Base-by-base conservation (phyloP, 2,888 invertebrate genomes). In the Habrosyne pyritoides region DNA sequence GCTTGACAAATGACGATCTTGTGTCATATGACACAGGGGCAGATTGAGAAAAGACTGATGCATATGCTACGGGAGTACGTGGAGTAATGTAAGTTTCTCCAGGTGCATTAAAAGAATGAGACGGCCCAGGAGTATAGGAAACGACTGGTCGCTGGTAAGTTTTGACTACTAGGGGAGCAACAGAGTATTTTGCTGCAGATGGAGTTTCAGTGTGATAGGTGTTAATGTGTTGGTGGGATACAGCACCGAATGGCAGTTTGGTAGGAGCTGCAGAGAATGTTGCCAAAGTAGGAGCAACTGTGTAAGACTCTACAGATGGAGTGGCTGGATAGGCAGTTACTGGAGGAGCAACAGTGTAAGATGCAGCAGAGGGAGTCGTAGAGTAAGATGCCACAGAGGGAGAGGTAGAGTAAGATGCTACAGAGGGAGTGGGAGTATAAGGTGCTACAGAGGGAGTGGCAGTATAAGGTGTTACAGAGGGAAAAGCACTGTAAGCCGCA, bases 381-480 rank as follows among this genome's bases (percentile, higher is more conserved):
- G 49, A 28, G 14, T 10, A 28, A 28, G 26, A 28, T 10, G 2
- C 18, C 10, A 10, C 28, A 10, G 18, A 24, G 2, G 48, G 49
- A 49, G n/a, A 8, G 4, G 28, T 2, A 1, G 28, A 10, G 4
- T 26, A 49, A 5, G 14, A 49, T 10, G 28, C 49, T 7, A 28
- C 18, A 7, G 28, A 26, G 0, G 49, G 49, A 6, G 49, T 6
- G 0, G 47, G 6, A 22, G 47, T 36, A 12, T 60, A 22, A 54
- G 60, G 60, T 18, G 72, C 64, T 57, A 69, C 71, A 47, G 69
- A 61, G 12, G 71, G 60, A 22, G 67, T 58, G 33, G 64, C 56
- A 10, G 66, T 60, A 18, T 61, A 55, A 47, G 61, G 61, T 10
- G 64, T 56, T 10, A 54, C 49, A 2, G 56, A 58, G 12, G 69